phyloP scores from a whole-genome alignment of 2,113 vertebrate genomes.

The Cygnus buccinator region DNA sequence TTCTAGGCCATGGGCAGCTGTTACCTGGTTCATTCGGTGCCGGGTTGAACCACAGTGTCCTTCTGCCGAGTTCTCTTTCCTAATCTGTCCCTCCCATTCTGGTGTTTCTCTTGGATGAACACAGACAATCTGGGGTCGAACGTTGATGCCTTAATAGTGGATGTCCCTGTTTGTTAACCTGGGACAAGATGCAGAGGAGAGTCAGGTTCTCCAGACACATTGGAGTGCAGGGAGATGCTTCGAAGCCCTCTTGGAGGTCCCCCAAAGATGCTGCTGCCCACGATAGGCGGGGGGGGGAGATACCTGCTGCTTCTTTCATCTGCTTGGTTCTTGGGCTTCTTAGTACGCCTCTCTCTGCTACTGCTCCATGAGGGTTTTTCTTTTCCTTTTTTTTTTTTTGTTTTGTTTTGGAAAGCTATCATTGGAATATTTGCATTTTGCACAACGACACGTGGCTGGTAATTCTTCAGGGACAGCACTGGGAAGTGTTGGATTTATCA shows the following conservation, averaged over 20 bases:
- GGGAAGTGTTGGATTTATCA: slow-evolving; percentile 47
- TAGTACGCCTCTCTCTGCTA: slow-evolving; percentile 44
- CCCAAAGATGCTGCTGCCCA: slow-evolving; percentile 52
- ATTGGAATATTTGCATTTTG: slow-evolving; percentile 79
- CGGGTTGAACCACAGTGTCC: slow-evolving; percentile 17
- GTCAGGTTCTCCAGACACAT: slow-evolving; percentile 20
- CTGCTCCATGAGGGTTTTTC: slow-evolving; percentile 17
- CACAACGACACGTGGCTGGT: slow-evolving; percentile 72
- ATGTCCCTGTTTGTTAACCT: slow-evolving; percentile 57
- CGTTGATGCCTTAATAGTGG: slow-evolving; percentile 76
- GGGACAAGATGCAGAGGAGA: slow-evolving; percentile 56
- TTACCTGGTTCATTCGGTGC: not conserved
- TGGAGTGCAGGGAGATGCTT: slow-evolving; percentile 26
- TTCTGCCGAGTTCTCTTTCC: slow-evolving; percentile 40
- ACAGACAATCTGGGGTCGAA: slow-evolving; percentile 43
- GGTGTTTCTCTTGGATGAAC: slow-evolving; percentile 21
- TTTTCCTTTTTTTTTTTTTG: not conserved
- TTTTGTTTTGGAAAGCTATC: slow-evolving; percentile 36
- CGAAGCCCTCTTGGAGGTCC: slow-evolving; percentile 39
- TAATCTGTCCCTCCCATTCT: slow-evolving; percentile 4
- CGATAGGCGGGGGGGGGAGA: not conserved
- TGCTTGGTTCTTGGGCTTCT: slow-evolving; percentile 49
- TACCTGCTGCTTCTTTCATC: slow-evolving; percentile 33
- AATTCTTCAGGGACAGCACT: slow-evolving; percentile 71
- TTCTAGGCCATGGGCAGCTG: slow-evolving; percentile 8